Conservation (phyloP, 2,888 invertebrate genomes). For the Orthonevra nobilis region DNA sequence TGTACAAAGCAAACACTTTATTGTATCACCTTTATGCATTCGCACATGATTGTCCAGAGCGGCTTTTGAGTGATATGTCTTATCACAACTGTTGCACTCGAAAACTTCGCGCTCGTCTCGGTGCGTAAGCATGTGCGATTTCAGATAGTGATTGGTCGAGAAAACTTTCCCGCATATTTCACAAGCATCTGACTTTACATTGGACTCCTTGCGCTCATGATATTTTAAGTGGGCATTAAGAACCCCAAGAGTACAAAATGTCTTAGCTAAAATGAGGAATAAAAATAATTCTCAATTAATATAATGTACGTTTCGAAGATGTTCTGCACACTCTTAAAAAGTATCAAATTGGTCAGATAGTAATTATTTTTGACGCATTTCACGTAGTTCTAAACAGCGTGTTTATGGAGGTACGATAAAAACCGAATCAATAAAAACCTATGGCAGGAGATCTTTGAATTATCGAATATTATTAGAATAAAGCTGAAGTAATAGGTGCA, state of each 20-base stretch:
- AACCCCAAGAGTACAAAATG: constrained; percentile 60
- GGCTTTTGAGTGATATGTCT: constrained; percentile 68
- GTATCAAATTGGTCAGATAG: too few relatives aligned
- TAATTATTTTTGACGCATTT: too few relatives aligned
- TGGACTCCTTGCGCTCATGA: constrained; percentile 71
- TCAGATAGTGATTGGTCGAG: constrained; percentile 72
- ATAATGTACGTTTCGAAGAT: too few relatives aligned
- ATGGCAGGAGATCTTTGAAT: too few relatives aligned
- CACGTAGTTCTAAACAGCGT: too few relatives aligned
- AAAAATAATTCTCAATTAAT: too few relatives aligned
- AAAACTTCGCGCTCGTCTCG: constrained; percentile 66
- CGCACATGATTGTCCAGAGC: constrained; percentile 72
- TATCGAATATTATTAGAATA: too few relatives aligned
- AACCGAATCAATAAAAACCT: too few relatives aligned
- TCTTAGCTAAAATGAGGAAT: constrained; percentile 68
- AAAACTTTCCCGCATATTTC: constrained; percentile 72
- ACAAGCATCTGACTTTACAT: constrained; percentile 71
- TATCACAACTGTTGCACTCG: constrained; percentile 53
- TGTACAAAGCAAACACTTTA: constrained; percentile 69
- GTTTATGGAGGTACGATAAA: too few relatives aligned
- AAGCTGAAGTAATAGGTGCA: too few relatives aligned
- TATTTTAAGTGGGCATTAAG: constrained; percentile 71
- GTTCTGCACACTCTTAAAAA: too few relatives aligned
- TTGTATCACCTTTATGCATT: constrained; percentile 71
- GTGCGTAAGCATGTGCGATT: constrained; percentile 72